Evolutionary conservation across 1,140 invertebrate species (phyloP).

Genomic region (Cydia splendana): DNA sequence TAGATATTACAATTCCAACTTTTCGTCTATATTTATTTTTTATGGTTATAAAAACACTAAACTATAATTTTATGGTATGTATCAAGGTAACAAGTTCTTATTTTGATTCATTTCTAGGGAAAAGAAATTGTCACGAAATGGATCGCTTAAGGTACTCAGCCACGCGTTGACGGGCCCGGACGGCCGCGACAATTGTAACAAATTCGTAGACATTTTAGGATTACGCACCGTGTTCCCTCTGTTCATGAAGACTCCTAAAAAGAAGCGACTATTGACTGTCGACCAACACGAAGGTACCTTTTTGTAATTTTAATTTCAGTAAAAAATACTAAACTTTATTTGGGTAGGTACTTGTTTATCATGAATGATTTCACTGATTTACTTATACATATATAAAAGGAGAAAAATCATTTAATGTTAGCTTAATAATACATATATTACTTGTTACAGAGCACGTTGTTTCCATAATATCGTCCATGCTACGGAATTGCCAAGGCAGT

Average conservation of each 20-base stretch:
- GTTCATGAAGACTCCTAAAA: constrained; percentile 99
- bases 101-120: constrained; percentile 82
- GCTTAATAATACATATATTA: too few species aligned
- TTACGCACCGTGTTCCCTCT: constrained; percentile 97
- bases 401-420: too few species aligned
- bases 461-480: constrained; percentile 95
- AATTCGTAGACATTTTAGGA: constrained; percentile 99
- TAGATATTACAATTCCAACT: background rate
- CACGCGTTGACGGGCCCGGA: constrained; percentile 96
- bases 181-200: constrained; percentile 97
- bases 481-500: constrained; percentile 94
- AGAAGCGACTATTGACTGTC: constrained; percentile 90
- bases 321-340: background rate
- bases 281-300: constrained; percentile 94
- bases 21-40: too few species aligned
- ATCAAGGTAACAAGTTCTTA: background rate
- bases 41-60: too few species aligned
- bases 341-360: too few species aligned
- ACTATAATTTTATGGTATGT: too few species aligned
- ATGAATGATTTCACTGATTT: constrained; percentile 4
- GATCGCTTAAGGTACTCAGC: constrained; percentile 97
- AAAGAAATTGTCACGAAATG: constrained; percentile 97
- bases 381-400: too few species aligned
- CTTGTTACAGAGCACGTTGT: constrained; percentile 90
- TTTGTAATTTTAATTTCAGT: constrained; percentile 23